A percentile compares a stretch with the other conserved stretches of the same genome.
phyloP scores from a whole-genome alignment of 2,888 invertebrate species.

The Sesia apiformis region DNA sequence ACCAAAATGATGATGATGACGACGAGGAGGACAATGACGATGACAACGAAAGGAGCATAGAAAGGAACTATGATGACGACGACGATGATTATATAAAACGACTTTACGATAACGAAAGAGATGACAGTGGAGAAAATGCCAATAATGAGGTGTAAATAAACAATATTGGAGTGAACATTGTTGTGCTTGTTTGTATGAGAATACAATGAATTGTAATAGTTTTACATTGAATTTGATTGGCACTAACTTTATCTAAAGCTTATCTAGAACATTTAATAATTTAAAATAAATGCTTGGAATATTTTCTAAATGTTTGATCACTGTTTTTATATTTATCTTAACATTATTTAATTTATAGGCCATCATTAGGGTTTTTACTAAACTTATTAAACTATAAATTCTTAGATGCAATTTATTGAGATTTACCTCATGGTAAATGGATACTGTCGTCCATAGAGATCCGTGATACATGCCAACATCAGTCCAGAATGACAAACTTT shows the following conservation, averaged over 20 bases:
- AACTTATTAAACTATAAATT: no score
- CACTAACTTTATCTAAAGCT: neutral
- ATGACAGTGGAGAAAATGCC: neutral
- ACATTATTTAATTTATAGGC: no score
- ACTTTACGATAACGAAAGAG: neutral
- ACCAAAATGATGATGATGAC: constrained; percentile 24
- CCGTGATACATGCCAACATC: no score
- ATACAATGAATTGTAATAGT: no score
- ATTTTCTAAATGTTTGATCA: neutral
- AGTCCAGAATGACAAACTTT: no score
- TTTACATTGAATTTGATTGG: neutral
- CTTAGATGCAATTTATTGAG: no score
- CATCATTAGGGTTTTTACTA: no score
- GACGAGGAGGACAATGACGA: constrained; percentile 31
- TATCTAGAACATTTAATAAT: neutral
- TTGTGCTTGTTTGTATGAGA: neutral
- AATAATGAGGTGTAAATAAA: constrained; percentile 3
- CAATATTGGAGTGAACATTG: neutral
- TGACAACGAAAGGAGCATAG: constrained; percentile 39
- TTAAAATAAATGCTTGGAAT: neutral
- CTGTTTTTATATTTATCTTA: no score
- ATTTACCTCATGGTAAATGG: no score
- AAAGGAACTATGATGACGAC: constrained; percentile 24
- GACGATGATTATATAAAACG: neutral
- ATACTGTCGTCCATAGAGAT: no score